Evolutionary conservation across 2,797 vertebrate species (phyloP).

Genomic region (Cheirogaleus major): DNA sequence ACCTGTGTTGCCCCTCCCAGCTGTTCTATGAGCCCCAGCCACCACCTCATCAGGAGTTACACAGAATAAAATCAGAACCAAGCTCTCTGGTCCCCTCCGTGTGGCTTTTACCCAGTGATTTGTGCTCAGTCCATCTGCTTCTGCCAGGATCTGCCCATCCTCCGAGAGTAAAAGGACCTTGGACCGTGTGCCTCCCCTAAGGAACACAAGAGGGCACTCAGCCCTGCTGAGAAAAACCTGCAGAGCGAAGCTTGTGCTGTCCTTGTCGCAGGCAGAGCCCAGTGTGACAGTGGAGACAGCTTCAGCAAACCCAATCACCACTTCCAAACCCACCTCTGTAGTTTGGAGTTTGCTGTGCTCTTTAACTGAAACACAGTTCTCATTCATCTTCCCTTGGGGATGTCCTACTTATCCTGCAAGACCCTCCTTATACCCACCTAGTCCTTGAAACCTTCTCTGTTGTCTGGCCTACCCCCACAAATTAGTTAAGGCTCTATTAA

Average conservation of each 20-base stretch:
- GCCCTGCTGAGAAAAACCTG: neutral
- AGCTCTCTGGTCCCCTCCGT: neutral
- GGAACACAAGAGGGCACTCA: slow-evolving; percentile 57
- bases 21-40: neutral
- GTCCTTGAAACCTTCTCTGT: neutral
- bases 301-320: neutral
- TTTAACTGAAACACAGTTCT: neutral
- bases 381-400: neutral
- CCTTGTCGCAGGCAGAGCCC: neutral
- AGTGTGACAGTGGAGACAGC: neutral
- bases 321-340: neutral
- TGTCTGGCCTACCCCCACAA: neutral
- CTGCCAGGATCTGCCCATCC: slow-evolving; percentile 90
- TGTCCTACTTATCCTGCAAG: neutral
- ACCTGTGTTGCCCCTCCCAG: neutral
- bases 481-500: neutral
- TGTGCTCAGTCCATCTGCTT: slow-evolving; percentile 91
- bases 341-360: neutral
- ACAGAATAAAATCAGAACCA: neutral
- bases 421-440: neutral
- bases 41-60: neutral
- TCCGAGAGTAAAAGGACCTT: slow-evolving; percentile 90
- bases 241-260: neutral
- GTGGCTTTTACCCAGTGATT: slow-evolving; percentile 94
- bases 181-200: slow-evolving; percentile 93